Base-by-base conservation (phyloP, 2,888 invertebrate genomes). In the Cheilosia scutellata region DNA sequence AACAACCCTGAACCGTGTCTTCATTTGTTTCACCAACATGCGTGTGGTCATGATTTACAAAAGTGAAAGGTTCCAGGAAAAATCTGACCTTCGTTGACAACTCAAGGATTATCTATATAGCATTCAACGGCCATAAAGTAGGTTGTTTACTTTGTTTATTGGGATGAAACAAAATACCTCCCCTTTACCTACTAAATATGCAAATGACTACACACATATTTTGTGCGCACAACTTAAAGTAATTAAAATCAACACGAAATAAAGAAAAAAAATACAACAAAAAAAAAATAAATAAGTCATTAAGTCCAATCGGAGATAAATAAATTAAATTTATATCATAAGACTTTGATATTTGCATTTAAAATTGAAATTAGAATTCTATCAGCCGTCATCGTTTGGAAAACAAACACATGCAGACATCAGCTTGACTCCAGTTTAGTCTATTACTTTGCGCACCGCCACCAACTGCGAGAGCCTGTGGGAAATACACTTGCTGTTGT, bases 201-300 rank as follows among this genome's bases (percentile, higher is more conserved):
- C 82, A 70, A 87, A 78, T 86, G 40, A n/a, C 7, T 16, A 75
- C 25, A 63, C 9, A 79, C 58, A 37, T 29, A 49, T 78, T 55
- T 25, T 74, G 47, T 68, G 63, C 55, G 57, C 72, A 58, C 70
- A 76, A 55, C 37, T 66, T 55, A 33, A 60, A 71, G 20, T 47
- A 65, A 76, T 74, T 70, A 74, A 42, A 58, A 63, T 60, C 37
- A 78, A 33, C 29, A 57, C 16, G 7, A 57, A 65, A 29, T 42
- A 75, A 68, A 49, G 53, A 68, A 13, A 57, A 74, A 74, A 47
- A 44, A 70, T 25, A 58, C 62, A 66, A 74, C 16, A 9, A 29
- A 60, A 60, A 53, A 74, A 89, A 87, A 88, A 87, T 87, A 89
- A 89, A 89, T 89, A 90, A 90, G 90, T 89, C 89, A 90, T 90